These are phyloP conservation scores for Nycticebus coucang DNA, from an alignment of 2,113 vertebrate genomes.

Conservation along the genomic window DNA sequence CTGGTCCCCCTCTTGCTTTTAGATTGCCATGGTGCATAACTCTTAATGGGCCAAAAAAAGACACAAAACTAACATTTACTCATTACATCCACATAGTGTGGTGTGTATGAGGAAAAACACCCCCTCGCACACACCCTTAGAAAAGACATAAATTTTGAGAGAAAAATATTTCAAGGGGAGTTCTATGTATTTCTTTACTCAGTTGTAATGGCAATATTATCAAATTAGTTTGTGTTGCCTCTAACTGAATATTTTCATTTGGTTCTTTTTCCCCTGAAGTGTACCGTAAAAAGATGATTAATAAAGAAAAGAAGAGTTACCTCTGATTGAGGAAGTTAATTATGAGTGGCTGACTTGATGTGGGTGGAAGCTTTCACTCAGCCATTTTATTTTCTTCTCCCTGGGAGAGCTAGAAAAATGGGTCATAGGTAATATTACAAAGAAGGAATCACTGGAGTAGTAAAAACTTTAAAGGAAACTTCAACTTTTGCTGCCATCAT, in stretches of 20 bases:
- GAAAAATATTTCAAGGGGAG: conserved; percentile 67
- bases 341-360: background rate
- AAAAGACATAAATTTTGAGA: conserved; percentile 69
- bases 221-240: conserved; percentile 52
- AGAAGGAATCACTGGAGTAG: background rate
- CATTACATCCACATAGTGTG: conserved; percentile 38
- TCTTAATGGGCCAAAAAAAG: conserved; percentile 54
- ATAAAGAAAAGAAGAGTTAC: conserved; percentile 5
- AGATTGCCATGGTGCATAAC: conserved; percentile 70
- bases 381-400: conserved; percentile 63
- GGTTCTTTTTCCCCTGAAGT: conserved; percentile 63
- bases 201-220: conserved; percentile 64
- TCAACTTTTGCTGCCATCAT: background rate
- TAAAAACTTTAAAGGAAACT: conserved; percentile 34
- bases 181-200: conserved; percentile 51
- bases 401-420: conserved; percentile 22
- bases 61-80: conserved; percentile 77
- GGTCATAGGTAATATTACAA: background rate
- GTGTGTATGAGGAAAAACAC: conserved; percentile 55
- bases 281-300: conserved; percentile 59
- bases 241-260: conserved; percentile 67
- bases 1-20: conserved; percentile 78
- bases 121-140: background rate
- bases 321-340: conserved; percentile 67
- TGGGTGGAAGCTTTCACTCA: conserved; percentile 54